Base-by-base conservation (phyloP, 2,113 vertebrate genomes). In the Oncorhynchus masou region DNA sequence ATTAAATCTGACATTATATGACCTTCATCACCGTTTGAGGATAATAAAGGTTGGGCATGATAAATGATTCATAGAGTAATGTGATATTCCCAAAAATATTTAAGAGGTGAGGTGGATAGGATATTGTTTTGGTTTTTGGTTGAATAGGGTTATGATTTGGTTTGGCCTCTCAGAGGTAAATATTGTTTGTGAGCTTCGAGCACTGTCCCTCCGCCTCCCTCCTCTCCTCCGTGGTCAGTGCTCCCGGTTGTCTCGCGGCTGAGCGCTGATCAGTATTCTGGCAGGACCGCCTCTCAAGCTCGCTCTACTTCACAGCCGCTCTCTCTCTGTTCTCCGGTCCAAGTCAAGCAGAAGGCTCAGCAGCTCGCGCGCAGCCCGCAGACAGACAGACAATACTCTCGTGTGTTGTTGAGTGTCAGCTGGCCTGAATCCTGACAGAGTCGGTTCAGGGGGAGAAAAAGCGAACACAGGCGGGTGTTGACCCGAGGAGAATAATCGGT, bases 221-320 rank as follows among this genome's bases (percentile, higher is more conserved):
- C 39, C 20, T 34, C 45, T 22, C 68, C 19, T 45, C 22, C 81
- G 85, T 94, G 93, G 94, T 93, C 92, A 93, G 82, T 91, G 87
- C 86, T 85, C 91, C 88, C 90, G 39, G 79, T 79, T 73, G 84
- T 90, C 88, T 89, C 31, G 86, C 90, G 85, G 92, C 73, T 87
- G 88, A 92, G 70, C 83, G 82, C 91, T 92, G 90, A 95, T 94
- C 92, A 85, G 90, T 92, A 91, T 95, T 92, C 94, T 90, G 39
- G 79, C 91, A 89, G 93, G 90, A 90, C 88, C 89, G 91, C 91
- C 88, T 91, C 51, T 76, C 59, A n/a, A 22, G 19, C 31, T 68
- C 39, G 8, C 9, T 9, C 92, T 81, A 90, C 88, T 90, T 86
- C 87, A 73, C 90, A 84, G 86, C 80, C 81, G n/a, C 59, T n/a